Evolutionary conservation across 2,797 vertebrate genomes (phyloP).

Genomic region (Myiotriccus ornatus): DNA sequence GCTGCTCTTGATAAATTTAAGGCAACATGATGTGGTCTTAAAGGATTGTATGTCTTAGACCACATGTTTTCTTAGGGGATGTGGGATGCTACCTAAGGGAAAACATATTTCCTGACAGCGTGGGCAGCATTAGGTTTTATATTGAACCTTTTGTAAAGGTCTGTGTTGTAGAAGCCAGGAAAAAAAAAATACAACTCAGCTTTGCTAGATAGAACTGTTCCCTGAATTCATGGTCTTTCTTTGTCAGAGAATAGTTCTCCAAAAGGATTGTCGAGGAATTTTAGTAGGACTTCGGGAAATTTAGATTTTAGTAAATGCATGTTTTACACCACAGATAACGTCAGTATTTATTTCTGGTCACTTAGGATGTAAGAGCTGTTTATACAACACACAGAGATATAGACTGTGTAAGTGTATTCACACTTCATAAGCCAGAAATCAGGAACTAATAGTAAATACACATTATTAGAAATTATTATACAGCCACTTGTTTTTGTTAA

Average conservation of each 20-base stretch:
- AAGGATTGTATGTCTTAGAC: background rate
- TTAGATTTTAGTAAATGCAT: background rate
- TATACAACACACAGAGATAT: background rate
- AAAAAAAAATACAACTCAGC: background rate
- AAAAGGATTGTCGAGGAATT: background rate
- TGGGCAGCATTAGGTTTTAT: constrained; percentile 11
- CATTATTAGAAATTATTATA: background rate
- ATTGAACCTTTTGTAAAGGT: background rate
- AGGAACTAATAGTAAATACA: background rate
- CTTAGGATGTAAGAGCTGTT: background rate
- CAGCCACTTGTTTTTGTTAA: background rate
- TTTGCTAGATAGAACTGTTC: background rate
- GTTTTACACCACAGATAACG: background rate
- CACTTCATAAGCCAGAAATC: background rate
- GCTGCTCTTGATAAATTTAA: background rate
- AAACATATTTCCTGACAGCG: constrained; percentile 15
- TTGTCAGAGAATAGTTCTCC: background rate
- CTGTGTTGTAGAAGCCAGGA: background rate
- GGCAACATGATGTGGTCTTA: background rate
- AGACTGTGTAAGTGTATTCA: background rate
- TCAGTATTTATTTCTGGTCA: background rate
- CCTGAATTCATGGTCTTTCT: background rate
- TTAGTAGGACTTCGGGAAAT: background rate
- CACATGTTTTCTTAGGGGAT: constrained; percentile 28
- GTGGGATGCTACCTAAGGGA: constrained; percentile 5